Base-by-base conservation (phyloP, 2,113 vertebrate genomes). In the Anser brachyrhynchus region DNA sequence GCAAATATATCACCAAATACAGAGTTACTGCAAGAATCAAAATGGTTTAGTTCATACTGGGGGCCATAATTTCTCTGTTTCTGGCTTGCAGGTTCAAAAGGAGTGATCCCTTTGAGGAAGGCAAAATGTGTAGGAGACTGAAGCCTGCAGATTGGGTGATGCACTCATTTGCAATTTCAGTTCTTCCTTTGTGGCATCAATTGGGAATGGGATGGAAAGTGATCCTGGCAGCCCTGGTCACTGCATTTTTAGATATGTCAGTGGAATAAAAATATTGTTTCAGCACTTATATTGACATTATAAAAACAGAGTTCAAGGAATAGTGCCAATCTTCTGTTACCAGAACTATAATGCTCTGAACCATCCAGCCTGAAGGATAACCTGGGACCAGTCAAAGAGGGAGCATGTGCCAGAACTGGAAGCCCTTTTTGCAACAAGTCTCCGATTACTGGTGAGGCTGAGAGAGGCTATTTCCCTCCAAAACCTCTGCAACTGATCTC, bases 201-300 rank as follows among this genome's bases (percentile, higher is more conserved):
- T 72, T 91, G 89, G 66, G 74, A 79, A 93, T 77, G 52, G 21
- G 12, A 9, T 64, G 39, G 26, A 73, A 83, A 25, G 5, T 70
- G 77, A 83, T 90, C 37, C 76, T 90, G 93, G 64, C 92, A 93
- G 78, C 51, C 35, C 58, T 25, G 21, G 41, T 44, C 58, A 9
- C 65, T 74, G 90, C 6, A 4, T 41, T 93, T 93, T 67, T 72
- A 64, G 25, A 2, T 49, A 86, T 13, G 10, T 84, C 89, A 87
- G 58, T 70, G 92, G 87, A 96, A 94, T 71, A 83, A 78, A 96
- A 92, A 94, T 93, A 94, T 95, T 95, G 67, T 94, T 89, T 79
- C 93, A 93, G 91, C 80, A 94, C 89, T 95, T 93, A 65, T 23
- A 84, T 79, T 89, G 94, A 87, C 5, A 51, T 26, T 94, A 5